These are phyloP conservation scores for Papilio protenor DNA, from an alignment of 2,888 invertebrate genomes.

Conservation along the genomic window DNA sequence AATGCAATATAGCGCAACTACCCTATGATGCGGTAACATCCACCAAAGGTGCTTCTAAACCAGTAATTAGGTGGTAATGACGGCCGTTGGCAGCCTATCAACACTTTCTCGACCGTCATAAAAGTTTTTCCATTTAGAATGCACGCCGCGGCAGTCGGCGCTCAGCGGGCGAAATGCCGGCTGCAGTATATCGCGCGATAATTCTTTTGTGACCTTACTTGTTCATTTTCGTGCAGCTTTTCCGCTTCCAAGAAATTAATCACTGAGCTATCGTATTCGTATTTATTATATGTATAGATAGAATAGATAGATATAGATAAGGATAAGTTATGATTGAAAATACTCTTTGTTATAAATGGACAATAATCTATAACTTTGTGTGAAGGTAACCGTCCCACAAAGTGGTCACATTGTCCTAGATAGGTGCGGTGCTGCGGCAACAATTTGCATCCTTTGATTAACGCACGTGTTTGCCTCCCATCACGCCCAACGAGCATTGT, in stretches of 20 bases:
- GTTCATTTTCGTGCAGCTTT: conserved; percentile 8
- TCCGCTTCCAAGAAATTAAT: conserved; percentile 6
- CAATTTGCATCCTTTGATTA: conserved; percentile 34
- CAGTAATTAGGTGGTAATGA: conserved; percentile 36
- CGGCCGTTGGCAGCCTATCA: conserved; percentile 35
- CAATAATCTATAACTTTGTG: not conserved
- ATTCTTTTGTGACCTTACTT: conserved; percentile 27
- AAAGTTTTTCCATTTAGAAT: conserved; percentile 41
- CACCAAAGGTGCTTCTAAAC: conserved; percentile 28
- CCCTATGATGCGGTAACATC: conserved; percentile 41
- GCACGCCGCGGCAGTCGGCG: not conserved
- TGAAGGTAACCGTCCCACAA: not conserved
- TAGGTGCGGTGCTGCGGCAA: conserved; percentile 3
- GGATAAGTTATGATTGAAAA: not conserved
- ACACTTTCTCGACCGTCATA: conserved; percentile 4
- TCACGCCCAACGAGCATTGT: not conserved
- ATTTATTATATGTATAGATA: no score
- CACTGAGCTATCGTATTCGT: not conserved
- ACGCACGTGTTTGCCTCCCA: conserved; percentile 12
- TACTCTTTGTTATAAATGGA: not conserved
- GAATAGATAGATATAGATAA: no score
- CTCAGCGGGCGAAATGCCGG: not conserved
- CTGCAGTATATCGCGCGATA: not conserved
- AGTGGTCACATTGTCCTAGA: conserved; percentile 5
- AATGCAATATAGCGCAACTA: conserved; percentile 51